Conservation (phyloP, 2,113 vertebrate genomes). For the Esox niger region DNA sequence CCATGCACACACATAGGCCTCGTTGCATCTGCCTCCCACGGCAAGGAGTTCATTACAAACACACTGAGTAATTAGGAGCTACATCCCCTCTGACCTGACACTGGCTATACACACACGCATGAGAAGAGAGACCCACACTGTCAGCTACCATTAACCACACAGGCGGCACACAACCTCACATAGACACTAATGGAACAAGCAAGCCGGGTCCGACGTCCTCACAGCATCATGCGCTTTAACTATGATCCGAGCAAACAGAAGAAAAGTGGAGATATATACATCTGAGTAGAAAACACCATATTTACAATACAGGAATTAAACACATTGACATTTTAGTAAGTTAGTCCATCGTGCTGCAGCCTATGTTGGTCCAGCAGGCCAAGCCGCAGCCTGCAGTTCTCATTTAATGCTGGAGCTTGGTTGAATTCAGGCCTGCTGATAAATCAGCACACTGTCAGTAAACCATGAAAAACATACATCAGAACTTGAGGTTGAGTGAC, state of each 20-base stretch:
- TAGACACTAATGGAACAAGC: slow-evolving; percentile 11
- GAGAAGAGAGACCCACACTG: slow-evolving; percentile 39
- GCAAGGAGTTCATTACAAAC: slow-evolving; percentile 30
- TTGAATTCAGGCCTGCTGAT: no score
- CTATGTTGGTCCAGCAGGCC: no score
- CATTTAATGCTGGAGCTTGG: no score
- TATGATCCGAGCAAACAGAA: slow-evolving; percentile 7
- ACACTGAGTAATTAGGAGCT: slow-evolving; percentile 39
- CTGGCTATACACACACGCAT: slow-evolving; percentile 37
- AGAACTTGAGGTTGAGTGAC: no score
- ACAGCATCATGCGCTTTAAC: neutral
- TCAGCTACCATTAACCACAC: slow-evolving; percentile 35
- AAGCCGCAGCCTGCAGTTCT: no score
- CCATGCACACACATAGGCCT: neutral
- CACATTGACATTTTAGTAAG: no score
- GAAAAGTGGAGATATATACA: neutral
- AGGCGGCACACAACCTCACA: neutral
- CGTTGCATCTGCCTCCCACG: slow-evolving; percentile 10
- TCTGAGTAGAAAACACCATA: neutral
- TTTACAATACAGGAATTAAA: neutral
- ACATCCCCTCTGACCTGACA: slow-evolving; percentile 33
- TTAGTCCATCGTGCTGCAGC: no score
- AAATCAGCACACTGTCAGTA: no score
- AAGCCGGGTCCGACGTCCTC: neutral
- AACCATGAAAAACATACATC: no score